phyloP scores from a whole-genome alignment of 1,140 invertebrate genomes.

The Adelges cooleyi region DNA sequence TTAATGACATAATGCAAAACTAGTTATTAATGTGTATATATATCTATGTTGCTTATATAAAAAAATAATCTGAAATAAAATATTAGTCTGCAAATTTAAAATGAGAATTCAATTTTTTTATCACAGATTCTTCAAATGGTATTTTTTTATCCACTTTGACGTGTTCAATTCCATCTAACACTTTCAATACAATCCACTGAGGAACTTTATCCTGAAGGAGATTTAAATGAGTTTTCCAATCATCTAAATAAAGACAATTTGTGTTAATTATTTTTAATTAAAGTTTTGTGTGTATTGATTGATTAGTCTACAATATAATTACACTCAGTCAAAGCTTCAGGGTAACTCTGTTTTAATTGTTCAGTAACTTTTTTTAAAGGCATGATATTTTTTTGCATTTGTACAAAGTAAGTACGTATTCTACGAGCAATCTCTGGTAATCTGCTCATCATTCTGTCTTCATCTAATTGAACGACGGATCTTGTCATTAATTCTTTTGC shows the following conservation, averaged over 20 bases:
- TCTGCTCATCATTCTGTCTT: conserved; percentile 56
- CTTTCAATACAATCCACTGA: conserved; percentile 12
- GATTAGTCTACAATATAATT: conserved; percentile 31
- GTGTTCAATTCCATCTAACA: conserved; percentile 11
- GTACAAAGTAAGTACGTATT: conserved; percentile 70
- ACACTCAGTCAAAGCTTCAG: conserved; percentile 51
- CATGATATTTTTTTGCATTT: conserved; percentile 73
- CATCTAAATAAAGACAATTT: background rate
- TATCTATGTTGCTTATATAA: too few relatives aligned
- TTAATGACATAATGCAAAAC: too few relatives aligned
- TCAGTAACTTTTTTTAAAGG: conserved; percentile 59
- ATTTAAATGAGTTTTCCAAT: conserved; percentile 18
- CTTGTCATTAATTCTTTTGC: conserved; percentile 70
- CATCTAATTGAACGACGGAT: conserved; percentile 59
- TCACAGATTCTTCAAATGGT: conserved; percentile 15
- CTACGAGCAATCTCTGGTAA: conserved; percentile 74
- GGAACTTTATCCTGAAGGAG: conserved; percentile 20
- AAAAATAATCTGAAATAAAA: too few relatives aligned
- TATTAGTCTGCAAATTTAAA: conserved; percentile 5
- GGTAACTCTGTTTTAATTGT: conserved; percentile 70
- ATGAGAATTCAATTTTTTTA: background rate
- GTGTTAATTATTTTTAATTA: too few relatives aligned
- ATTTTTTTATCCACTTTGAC: conserved; percentile 20
- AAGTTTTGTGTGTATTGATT: background rate
- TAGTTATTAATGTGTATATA: too few relatives aligned